Percentiles rank a stretch among this genome's conserved stretches.
These are phyloP conservation scores for Himalopsyche tibetana DNA, from an alignment of 2,888 invertebrate genomes.

Conservation along the genomic window DNA sequence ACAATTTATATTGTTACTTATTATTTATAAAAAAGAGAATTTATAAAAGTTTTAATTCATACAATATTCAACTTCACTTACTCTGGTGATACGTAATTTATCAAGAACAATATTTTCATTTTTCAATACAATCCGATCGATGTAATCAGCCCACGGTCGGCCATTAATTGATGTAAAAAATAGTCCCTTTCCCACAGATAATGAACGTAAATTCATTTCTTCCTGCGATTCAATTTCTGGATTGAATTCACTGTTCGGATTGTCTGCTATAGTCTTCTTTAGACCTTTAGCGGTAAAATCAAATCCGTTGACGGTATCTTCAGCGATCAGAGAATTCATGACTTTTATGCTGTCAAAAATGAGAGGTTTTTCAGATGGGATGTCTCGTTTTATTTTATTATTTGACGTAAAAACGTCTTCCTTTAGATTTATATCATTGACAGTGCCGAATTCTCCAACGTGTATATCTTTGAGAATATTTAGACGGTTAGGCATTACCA, in stretches of 20 bases:
- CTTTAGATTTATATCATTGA: slow-evolving; percentile 62
- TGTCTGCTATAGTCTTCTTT: slow-evolving; percentile 50
- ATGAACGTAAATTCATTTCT: slow-evolving; percentile 54
- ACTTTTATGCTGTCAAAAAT: slow-evolving; percentile 61
- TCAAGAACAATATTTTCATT: slow-evolving; percentile 70
- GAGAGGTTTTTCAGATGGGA: slow-evolving; percentile 37
- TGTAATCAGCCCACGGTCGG: slow-evolving; percentile 72
- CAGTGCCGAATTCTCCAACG: slow-evolving; percentile 55
- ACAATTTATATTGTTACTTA: too few relatives aligned
- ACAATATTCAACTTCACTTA: background rate
- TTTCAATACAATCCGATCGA: slow-evolving; percentile 72
- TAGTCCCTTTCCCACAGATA: slow-evolving; percentile 67
- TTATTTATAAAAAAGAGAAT: too few relatives aligned
- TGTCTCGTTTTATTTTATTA: slow-evolving; percentile 26
- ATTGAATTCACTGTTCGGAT: slow-evolving; percentile 24
- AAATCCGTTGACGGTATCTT: slow-evolving; percentile 61
- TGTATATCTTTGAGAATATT: slow-evolving; percentile 57
- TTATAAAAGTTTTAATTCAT: too few relatives aligned
- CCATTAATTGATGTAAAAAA: slow-evolving; percentile 72
- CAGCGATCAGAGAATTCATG: slow-evolving; percentile 48
- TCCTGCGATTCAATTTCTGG: slow-evolving; percentile 38
- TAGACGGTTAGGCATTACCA: slow-evolving; percentile 58
- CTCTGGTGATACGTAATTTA: slow-evolving; percentile 55
- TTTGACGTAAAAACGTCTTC: slow-evolving; percentile 58
- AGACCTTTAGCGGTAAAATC: slow-evolving; percentile 52